Conservation (phyloP, 1,140 invertebrate genomes). For the Zelostemma sp. region DNA sequence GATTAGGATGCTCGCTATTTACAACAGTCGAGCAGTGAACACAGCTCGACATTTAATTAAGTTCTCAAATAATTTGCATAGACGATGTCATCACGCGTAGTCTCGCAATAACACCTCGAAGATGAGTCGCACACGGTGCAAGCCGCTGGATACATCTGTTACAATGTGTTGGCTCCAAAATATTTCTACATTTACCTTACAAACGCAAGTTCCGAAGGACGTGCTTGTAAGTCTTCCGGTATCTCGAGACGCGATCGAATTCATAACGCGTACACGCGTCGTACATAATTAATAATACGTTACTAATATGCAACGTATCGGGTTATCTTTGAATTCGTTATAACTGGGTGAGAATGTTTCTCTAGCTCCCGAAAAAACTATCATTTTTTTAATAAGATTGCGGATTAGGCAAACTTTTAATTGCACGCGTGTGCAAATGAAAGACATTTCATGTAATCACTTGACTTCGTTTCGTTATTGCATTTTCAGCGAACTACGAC, state of each 20-base stretch:
- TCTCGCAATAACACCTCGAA: conserved; percentile 63
- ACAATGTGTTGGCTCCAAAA: conserved; percentile 36
- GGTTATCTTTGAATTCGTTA: too few relatives aligned
- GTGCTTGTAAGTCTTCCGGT: conserved; percentile 55
- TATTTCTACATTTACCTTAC: conserved; percentile 24
- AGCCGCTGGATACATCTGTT: conserved; percentile 45
- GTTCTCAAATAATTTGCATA: conserved; percentile 63
- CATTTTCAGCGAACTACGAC: too few relatives aligned
- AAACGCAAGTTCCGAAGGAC: conserved; percentile 43
- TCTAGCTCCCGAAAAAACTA: too few relatives aligned
- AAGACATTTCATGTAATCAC: too few relatives aligned
- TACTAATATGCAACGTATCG: too few relatives aligned
- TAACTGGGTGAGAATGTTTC: too few relatives aligned
- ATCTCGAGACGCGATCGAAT: conserved; percentile 52
- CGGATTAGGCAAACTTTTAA: too few relatives aligned
- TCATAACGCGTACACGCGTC: conserved; percentile 63
- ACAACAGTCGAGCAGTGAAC: conserved; percentile 43
- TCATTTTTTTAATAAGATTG: too few relatives aligned
- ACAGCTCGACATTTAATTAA: conserved; percentile 61
- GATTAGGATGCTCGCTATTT: conserved; percentile 48
- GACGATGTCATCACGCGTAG: conserved; percentile 36
- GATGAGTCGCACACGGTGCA: conserved; percentile 53
- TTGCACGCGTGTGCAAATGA: too few relatives aligned
- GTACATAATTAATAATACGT: conserved; percentile 54
- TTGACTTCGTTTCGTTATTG: too few relatives aligned